These are phyloP conservation scores for Puffinus mauretanicus DNA, from an alignment of 2,113 vertebrate species.

Conservation along the genomic window DNA sequence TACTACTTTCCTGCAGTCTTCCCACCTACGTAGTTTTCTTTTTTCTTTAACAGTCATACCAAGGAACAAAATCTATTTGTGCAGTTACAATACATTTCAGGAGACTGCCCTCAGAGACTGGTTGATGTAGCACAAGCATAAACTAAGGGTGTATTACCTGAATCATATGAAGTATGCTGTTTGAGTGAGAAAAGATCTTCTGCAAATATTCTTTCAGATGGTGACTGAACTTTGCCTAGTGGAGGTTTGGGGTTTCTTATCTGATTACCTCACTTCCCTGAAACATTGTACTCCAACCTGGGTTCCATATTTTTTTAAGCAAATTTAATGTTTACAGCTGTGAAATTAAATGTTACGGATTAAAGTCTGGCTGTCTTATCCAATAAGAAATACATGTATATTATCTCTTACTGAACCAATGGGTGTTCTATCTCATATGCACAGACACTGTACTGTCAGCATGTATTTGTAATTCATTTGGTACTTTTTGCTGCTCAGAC, in stretches of 20 bases:
- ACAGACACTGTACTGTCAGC: neutral
- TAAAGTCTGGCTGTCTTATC: neutral
- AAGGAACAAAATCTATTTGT: neutral
- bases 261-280: neutral
- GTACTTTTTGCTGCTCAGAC: neutral
- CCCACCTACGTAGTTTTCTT: fast-evolving
- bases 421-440: neutral
- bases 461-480: neutral
- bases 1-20: neutral
- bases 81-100: neutral
- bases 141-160: neutral
- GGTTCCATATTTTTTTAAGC: neutral
- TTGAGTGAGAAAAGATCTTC: neutral
- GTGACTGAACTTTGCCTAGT: neutral
- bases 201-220: neutral
- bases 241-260: neutral
- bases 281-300: neutral
- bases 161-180: neutral
- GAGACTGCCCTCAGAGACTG: neutral
- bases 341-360: neutral
- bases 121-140: neutral
- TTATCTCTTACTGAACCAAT: neutral
- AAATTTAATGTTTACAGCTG: neutral
- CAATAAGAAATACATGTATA: neutral
- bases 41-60: neutral